These are phyloP conservation scores for Tipula lateralis DNA, from an alignment of 2,888 invertebrate genomes.

Conservation along the genomic window DNA sequence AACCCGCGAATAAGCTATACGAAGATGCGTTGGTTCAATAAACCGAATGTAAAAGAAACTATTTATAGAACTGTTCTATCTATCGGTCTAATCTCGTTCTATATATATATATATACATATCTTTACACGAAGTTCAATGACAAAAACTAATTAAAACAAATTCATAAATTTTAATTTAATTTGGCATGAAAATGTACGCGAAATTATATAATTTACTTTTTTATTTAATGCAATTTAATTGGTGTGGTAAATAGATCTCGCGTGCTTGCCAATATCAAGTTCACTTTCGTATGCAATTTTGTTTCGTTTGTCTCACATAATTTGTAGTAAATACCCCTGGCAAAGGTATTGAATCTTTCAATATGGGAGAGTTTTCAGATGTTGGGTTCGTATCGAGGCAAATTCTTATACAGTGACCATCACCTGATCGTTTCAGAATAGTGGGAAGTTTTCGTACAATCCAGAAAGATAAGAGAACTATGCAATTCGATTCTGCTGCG, in stretches of 20 bases:
- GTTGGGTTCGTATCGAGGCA: too few relatives aligned
- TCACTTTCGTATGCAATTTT: too few relatives aligned
- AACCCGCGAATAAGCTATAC: neutral
- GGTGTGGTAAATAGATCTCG: neutral
- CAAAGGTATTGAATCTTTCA: too few relatives aligned
- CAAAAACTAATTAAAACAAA: neutral
- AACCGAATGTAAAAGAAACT: neutral
- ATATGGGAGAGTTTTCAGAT: too few relatives aligned
- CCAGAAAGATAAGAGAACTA: too few relatives aligned
- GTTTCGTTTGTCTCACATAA: too few relatives aligned
- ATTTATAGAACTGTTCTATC: neutral
- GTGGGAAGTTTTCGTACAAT: too few relatives aligned
- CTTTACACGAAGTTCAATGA: neutral
- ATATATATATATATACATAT: neutral
- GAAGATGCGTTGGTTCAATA: neutral
- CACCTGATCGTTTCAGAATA: too few relatives aligned
- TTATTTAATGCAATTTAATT: neutral
- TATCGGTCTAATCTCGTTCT: neutral
- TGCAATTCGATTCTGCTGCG: too few relatives aligned
- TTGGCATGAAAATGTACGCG: neutral
- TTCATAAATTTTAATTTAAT: slow-evolving; percentile 11
- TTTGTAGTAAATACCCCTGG: too few relatives aligned
- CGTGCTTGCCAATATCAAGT: neutral
- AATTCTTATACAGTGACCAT: too few relatives aligned
- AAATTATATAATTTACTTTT: neutral